Evolutionary conservation across 2,888 invertebrate species (phyloP).

Genomic region (Platerodrilus igneus): DNA sequence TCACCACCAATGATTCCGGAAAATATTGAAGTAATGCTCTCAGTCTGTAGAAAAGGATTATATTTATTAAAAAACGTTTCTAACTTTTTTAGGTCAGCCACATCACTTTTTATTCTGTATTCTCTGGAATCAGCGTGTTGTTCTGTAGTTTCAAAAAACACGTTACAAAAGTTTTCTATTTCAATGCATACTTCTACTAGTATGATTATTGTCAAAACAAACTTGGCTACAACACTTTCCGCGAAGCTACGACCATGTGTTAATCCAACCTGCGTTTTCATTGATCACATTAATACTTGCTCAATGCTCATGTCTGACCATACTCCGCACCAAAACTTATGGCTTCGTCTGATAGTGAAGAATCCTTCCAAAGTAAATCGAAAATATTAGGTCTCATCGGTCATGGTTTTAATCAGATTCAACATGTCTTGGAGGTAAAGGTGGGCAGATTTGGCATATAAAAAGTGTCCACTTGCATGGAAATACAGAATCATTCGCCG

Average conservation of each 20-base stretch:
- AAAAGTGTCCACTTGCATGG: slow-evolving; percentile 30
- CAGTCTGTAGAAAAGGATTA: slow-evolving; percentile 34
- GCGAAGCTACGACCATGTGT: slow-evolving; percentile 30
- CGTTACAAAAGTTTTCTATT: slow-evolving; percentile 31
- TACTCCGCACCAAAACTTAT: no score
- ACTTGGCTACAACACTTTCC: slow-evolving; percentile 31
- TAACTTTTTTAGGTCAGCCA: slow-evolving; percentile 32
- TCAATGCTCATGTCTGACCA: no score
- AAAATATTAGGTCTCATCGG: no score
- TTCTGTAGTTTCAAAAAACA: slow-evolving; percentile 30
- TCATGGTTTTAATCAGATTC: no score
- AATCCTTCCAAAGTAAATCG: no score
- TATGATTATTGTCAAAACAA: slow-evolving; percentile 31
- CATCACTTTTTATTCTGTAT: slow-evolving; percentile 36
- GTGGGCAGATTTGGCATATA: slow-evolving; percentile 31
- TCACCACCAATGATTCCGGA: slow-evolving; percentile 34
- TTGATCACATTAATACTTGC: no score
- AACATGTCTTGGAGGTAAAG: slow-evolving; percentile 35
- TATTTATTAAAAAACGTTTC: slow-evolving; percentile 29
- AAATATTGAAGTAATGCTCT: slow-evolving; percentile 33
- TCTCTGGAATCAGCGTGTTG: slow-evolving; percentile 36
- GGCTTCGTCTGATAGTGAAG: no score
- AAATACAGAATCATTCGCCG: slow-evolving; percentile 26
- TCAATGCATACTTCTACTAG: slow-evolving; percentile 28
- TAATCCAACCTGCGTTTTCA: slow-evolving; percentile 31